A percentile compares a stretch with the other conserved stretches of the same genome.
phyloP scores from a whole-genome alignment of 2,797 vertebrate species.

The Microctenopoma lineatum region DNA sequence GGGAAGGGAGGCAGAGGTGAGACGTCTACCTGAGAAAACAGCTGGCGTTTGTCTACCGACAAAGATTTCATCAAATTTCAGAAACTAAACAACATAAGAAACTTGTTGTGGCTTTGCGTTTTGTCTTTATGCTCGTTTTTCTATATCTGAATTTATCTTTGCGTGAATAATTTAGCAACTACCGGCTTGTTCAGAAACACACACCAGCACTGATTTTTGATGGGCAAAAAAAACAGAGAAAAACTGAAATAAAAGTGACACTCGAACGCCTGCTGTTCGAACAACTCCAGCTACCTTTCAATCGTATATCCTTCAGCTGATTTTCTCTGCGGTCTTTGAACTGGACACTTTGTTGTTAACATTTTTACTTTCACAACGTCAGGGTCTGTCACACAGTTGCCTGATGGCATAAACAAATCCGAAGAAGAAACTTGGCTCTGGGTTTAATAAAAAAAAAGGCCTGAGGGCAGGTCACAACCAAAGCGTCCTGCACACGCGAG shows the following conservation, averaged over 20 bases:
- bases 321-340: constrained; percentile 21
- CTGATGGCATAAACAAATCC: constrained; percentile 47
- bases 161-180: neutral
- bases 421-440: constrained; percentile 51
- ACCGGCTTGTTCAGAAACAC: constrained; percentile 19
- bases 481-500: constrained; percentile 56
- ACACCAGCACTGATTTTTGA: constrained; percentile 24
- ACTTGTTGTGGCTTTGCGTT: neutral
- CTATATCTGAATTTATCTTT: neutral
- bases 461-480: constrained; percentile 61
- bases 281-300: constrained; percentile 21
- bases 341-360: constrained; percentile 2
- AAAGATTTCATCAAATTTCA: neutral
- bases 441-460: constrained; percentile 67
- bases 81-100: neutral
- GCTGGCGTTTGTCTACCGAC: constrained; percentile 19
- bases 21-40: constrained; percentile 51
- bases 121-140: neutral
- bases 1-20: constrained; percentile 32
- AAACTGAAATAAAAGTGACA: constrained; percentile 16
- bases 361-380: constrained; percentile 48
- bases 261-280: constrained; percentile 1
- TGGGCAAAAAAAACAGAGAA: neutral
- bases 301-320: constrained; percentile 21
- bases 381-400: constrained; percentile 48